Base-by-base conservation (phyloP, 2,888 invertebrate genomes). In the Drosophila formosana region DNA sequence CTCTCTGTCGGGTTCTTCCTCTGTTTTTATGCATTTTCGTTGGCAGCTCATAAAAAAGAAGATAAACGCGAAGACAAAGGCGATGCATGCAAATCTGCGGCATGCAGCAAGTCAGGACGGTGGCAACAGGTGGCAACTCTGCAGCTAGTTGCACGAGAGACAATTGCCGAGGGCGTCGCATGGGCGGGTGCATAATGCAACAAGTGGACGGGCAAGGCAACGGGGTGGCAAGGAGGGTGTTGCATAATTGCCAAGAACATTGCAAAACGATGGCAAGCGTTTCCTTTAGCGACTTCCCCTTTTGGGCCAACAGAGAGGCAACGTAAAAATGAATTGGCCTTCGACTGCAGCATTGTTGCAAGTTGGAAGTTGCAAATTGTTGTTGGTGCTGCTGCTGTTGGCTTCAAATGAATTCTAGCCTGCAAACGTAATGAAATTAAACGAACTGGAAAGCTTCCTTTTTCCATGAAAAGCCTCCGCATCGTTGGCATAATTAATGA, bases 401-500 rank as follows among this genome's bases (percentile, higher is more conserved):
- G 43, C 8, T 56, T 60, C 53, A 65, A 78, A 49, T 76, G 73
- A 70, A 82, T 85, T 82, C 82, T 82, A 80, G 69, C 67, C 75
- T 76, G 76, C 49, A 72, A 75, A 72, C 72, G 76, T 72, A 76
- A 82, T 82, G 76, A 80, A 82, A 82, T 56, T 74, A 80, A 82
- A 82, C 86, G 78, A 82, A 82, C 86, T 82, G 82, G 82, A 82
- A 82, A 82, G 82, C 83, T 80, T 82, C 86, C 82, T 85, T 82
- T 84, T 82, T 73, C 72, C 72, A 82, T 71, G 43, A 67, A 68
- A 79, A 72, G 66, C 72, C 64, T 78, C 66, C 75, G 57, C 72
- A 81, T 68, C 71, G 71, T 53, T 74, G 74, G 85, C 80, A 84
- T 82, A 82, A 84, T 84, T 84, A 84, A 82, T 84, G 82, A 84